Evolutionary conservation across 2,113 vertebrate genomes (phyloP).

Genomic region (Rhinogobius similis): DNA sequence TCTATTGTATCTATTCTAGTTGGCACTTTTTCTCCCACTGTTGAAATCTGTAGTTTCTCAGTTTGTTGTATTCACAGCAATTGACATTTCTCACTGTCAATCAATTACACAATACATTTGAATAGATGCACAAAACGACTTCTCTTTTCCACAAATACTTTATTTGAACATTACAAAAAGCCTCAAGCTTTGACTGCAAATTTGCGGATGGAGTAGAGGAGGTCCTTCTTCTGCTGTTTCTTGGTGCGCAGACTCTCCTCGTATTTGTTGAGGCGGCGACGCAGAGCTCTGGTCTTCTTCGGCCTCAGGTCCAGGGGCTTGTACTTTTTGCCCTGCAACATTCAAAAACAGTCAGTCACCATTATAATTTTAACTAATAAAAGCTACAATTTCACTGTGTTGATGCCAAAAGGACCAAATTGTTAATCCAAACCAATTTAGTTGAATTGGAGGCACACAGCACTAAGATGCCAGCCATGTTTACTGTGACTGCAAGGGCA

Average conservation of each 20-base stretch:
- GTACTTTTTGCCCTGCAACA: conserved; percentile 92
- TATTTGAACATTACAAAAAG: conserved; percentile 75
- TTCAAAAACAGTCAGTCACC: fast-evolving
- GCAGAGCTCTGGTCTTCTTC: conserved; percentile 96
- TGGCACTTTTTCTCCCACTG: too few relatives aligned
- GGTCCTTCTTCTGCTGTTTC: conserved; percentile 93
- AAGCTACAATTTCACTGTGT: not conserved
- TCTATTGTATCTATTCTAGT: too few relatives aligned
- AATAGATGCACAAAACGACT: too few relatives aligned
- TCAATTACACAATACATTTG: too few relatives aligned
- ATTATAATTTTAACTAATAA: not conserved
- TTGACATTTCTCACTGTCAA: too few relatives aligned
- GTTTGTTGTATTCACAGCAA: too few relatives aligned
- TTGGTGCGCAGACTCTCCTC: conserved; percentile 92
- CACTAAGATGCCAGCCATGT: not conserved
- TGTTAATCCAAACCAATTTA: not conserved
- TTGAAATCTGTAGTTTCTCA: too few relatives aligned
- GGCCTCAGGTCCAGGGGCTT: conserved; percentile 96
- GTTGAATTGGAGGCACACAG: not conserved
- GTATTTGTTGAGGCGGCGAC: conserved; percentile 90
- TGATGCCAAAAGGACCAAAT: not conserved
- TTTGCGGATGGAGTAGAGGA: conserved; percentile 89
- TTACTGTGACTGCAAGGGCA: not conserved
- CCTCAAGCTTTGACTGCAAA: conserved; percentile 92
- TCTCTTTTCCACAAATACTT: conserved; percentile 53